A percentile compares a stretch with the other conserved stretches of the same genome.
These are phyloP conservation scores for Drosophila anceps DNA, from an alignment of 2,888 invertebrate species.

Conservation along the genomic window DNA sequence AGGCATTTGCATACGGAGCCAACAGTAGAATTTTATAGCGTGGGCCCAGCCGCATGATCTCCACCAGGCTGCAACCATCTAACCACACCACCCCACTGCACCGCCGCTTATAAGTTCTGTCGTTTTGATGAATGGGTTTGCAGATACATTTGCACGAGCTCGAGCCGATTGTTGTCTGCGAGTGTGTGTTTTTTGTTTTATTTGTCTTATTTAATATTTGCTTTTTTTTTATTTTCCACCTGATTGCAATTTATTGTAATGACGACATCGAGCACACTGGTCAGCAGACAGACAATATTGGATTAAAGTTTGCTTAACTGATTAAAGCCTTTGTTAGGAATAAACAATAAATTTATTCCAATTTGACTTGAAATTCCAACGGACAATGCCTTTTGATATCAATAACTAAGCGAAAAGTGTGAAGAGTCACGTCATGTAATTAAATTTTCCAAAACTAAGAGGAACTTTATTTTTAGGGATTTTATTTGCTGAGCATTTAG, in stretches of 20 bases:
- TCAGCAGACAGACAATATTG: conserved; percentile 8
- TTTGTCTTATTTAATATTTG: conserved; percentile 7
- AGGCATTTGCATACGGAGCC: conserved; percentile 68
- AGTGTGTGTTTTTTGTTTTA: conserved; percentile 13
- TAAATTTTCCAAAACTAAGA: not conserved
- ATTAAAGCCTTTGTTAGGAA: conserved; percentile 22
- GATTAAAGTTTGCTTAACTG: conserved; percentile 32
- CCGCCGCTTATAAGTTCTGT: conserved; percentile 10
- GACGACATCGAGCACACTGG: conserved; percentile 62
- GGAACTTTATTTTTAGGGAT: not conserved
- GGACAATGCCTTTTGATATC: not conserved
- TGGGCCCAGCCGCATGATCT: conserved; percentile 59
- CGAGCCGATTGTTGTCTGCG: conserved; percentile 26
- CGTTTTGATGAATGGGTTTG: conserved; percentile 48
- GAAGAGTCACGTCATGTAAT: not conserved
- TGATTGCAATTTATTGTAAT: conserved; percentile 62
- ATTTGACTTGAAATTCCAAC: not conserved
- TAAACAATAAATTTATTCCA: conserved; percentile 6
- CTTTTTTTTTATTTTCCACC: conserved; percentile 42
- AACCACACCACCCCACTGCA: conserved; percentile 10
- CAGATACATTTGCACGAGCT: conserved; percentile 55
- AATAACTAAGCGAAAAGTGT: not conserved
- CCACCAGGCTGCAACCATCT: conserved; percentile 17
- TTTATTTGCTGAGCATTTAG: not conserved
- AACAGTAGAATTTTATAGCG: conserved; percentile 63